Base-by-base conservation (phyloP, 2,113 vertebrate species). In the Lutjanus erythropterus region DNA sequence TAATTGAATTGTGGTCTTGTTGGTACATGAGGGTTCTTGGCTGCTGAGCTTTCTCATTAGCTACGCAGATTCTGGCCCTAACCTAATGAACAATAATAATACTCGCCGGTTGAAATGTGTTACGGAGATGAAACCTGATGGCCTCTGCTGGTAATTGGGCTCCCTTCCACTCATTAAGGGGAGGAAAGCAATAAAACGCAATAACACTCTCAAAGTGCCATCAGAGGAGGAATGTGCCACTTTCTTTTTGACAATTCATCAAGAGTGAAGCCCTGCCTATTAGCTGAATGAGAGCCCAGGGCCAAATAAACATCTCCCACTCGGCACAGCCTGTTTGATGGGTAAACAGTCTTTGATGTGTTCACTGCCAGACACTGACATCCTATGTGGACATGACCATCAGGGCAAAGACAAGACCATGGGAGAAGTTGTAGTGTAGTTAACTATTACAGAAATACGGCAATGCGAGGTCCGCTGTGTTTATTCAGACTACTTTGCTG, bases 81-180 rank as follows among this genome's bases (percentile, higher is more conserved):
- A 90, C 87, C 93, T 94, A 94, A 94, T 92, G 91, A 94, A 93
- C 91, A 92, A 92, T 93, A 93, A 93, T 90, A 92, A 90, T 71
- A 82, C 84, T 88, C 71, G 71, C 85, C 27, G 23, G 90, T 71
- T 89, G 76, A 91, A 93, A 92, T 81, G 92, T 85, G 88, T 87
- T 88, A 86, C 65, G 19, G 85, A 92, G 88, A 89, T 86, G 69
- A 87, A 80, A 90, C 78, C 80, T 87, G 76, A 88, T 84, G 83
- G 84, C 84, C 88, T 82, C 58, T 23, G 64, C 50, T 85, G 68
- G 77, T 92, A 93, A 95, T 91, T 92, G 90, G 85, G 80, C 85
- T 86, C 77, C 74, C 85, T 83, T 81, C 66, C 70, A 88, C 86
- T 92, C 89, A 84, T 94, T 94, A 92, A 89, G 78, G 78, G 85